Evolutionary conservation across 2,888 invertebrate genomes (phyloP).

Genomic region (Amphiduros pacificus): DNA sequence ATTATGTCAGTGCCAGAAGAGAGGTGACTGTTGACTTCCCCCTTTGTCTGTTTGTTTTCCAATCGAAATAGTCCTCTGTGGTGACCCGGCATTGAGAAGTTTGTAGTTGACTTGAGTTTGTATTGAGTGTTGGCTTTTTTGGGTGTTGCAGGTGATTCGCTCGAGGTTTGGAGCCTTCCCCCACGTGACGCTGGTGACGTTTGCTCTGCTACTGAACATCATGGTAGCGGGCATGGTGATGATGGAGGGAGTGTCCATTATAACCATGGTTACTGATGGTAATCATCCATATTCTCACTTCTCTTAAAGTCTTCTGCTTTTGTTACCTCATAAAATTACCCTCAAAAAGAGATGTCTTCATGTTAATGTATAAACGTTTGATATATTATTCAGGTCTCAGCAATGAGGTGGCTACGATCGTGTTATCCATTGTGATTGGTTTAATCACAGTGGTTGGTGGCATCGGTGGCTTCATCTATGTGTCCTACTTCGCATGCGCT

Average conservation of each 20-base stretch:
- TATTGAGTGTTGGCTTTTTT: too few species aligned
- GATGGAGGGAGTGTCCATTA: slow-evolving; percentile 26
- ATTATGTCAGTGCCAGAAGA: neutral
- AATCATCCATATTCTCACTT: too few species aligned
- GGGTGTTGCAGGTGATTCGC: slow-evolving; percentile 28
- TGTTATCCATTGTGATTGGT: slow-evolving; percentile 25
- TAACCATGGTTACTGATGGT: slow-evolving; percentile 24
- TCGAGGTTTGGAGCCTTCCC: slow-evolving; percentile 26
- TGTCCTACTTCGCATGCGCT: slow-evolving; percentile 26
- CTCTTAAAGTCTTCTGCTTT: too few species aligned
- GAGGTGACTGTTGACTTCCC: neutral
- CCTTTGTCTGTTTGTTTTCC: too few species aligned
- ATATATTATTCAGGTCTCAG: slow-evolving; percentile 21
- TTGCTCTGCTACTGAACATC: slow-evolving; percentile 32
- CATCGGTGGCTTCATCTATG: slow-evolving; percentile 30
- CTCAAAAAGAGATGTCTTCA: too few species aligned
- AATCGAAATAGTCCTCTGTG: too few species aligned
- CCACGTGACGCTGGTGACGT: slow-evolving; percentile 30
- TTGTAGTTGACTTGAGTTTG: too few species aligned
- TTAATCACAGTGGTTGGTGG: slow-evolving; percentile 29
- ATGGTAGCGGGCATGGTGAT: slow-evolving; percentile 29
- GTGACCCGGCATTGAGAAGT: too few species aligned
- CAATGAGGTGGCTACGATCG: slow-evolving; percentile 21
- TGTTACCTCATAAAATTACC: too few species aligned
- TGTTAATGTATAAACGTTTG: too few species aligned